A percentile compares a stretch with the other conserved stretches of the same genome.
phyloP scores from a whole-genome alignment of 2,113 vertebrate species.

The Calypte anna region DNA sequence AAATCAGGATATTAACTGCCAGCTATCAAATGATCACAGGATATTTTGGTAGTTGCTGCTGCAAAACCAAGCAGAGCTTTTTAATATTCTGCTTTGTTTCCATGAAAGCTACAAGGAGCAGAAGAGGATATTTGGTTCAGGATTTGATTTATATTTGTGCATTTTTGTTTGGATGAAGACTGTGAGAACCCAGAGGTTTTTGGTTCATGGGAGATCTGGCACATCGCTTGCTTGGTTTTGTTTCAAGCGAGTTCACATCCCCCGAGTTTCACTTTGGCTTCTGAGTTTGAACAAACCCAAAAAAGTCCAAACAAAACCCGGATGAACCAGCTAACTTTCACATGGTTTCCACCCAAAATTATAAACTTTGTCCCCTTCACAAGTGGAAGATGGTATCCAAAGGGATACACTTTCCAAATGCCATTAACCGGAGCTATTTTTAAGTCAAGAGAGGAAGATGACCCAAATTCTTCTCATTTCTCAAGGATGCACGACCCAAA shows the following conservation, averaged over 20 bases:
- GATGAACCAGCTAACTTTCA: constrained; percentile 26
- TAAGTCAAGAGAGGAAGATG: not conserved
- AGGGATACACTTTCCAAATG: not conserved
- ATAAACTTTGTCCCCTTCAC: constrained; percentile 45
- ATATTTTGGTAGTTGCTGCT: constrained; percentile 45
- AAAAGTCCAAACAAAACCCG: constrained; percentile 28
- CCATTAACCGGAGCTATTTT: constrained; percentile 29
- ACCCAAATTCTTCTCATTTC: constrained; percentile 45
- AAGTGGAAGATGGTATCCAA: not conserved
- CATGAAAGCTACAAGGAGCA: not conserved
- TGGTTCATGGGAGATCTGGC: constrained; percentile 62
- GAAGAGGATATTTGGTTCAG: not conserved
- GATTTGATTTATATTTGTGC: constrained; percentile 44
- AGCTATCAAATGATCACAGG: constrained; percentile 56
- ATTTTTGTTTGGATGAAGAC: constrained; percentile 42
- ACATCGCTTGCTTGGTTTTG: not conserved
- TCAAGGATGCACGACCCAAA: not conserved
- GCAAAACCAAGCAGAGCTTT: constrained; percentile 38
- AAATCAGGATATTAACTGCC: constrained; percentile 65
- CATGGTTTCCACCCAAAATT: constrained; percentile 52
- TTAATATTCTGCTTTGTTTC: constrained; percentile 26
- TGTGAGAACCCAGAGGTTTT: constrained; percentile 62
- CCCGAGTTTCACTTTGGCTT: constrained; percentile 62
- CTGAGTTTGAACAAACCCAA: constrained; percentile 34
- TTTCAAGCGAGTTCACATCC: constrained; percentile 69